A percentile compares a stretch with the other conserved stretches of the same genome.
Evolutionary conservation across 2,888 invertebrate genomes (phyloP).

Genomic region (Trachelus tabidus): DNA sequence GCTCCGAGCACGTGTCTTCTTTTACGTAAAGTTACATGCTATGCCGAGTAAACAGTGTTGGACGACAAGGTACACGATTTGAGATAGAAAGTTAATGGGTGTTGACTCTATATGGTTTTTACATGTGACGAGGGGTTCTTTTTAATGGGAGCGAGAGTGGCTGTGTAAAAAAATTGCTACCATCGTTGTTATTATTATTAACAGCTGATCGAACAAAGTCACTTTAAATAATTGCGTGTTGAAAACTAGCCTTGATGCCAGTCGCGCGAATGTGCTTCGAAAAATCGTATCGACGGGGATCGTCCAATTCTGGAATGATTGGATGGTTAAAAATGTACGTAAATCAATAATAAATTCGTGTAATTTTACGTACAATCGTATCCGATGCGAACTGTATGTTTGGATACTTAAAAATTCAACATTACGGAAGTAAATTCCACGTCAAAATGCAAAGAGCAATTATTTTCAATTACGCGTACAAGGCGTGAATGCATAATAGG

Average conservation of each 20-base stretch:
- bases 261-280: too few species aligned
- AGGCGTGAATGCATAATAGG: neutral
- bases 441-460: neutral
- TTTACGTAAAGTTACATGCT: neutral
- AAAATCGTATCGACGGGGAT: neutral
- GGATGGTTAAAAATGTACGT: neutral
- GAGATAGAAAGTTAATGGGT: neutral
- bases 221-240: too few species aligned
- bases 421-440: neutral
- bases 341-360: neutral
- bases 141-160: too few species aligned
- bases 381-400: neutral
- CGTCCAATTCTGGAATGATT: neutral
- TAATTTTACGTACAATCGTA: neutral
- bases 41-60: neutral
- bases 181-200: too few species aligned
- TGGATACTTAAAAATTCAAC: neutral
- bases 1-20: neutral
- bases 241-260: too few species aligned
- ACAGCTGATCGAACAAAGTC: too few species aligned
- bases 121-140: neutral
- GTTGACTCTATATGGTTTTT: neutral
- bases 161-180: too few species aligned
- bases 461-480: neutral
- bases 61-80: neutral